Percentiles rank a stretch among this genome's conserved stretches.
These are phyloP conservation scores for Phorcus lineatus DNA, from an alignment of 2,888 invertebrate genomes.

Conservation along the genomic window DNA sequence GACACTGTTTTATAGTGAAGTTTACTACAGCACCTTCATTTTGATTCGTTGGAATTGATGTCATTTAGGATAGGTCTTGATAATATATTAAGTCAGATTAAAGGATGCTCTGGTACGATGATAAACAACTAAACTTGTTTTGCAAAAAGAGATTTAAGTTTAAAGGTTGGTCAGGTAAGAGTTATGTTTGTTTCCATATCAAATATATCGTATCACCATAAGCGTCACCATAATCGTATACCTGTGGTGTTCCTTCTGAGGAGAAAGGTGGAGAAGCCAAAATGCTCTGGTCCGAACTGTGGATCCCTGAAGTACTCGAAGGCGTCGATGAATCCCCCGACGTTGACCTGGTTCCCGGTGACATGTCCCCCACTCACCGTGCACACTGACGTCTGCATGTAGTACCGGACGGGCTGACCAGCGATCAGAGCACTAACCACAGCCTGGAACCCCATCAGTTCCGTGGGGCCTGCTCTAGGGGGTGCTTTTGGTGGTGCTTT, in stretches of 20 bases:
- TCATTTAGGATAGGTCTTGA: too few relatives aligned
- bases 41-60: too few relatives aligned
- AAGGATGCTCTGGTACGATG: too few relatives aligned
- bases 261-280: constrained; percentile 13
- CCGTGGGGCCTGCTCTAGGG: neutral
- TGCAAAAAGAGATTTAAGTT: too few relatives aligned
- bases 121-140: too few relatives aligned
- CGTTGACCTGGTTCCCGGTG: neutral
- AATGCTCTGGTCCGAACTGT: constrained; percentile 13
- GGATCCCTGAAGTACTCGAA: constrained; percentile 24
- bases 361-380: neutral
- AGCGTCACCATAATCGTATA: neutral
- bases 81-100: too few relatives aligned
- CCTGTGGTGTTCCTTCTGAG: neutral
- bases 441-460: neutral
- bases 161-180: too few relatives aligned
- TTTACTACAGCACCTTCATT: too few relatives aligned
- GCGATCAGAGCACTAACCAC: neutral
- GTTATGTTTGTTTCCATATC: too few relatives aligned
- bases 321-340: constrained; percentile 16
- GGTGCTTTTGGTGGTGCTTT: too few relatives aligned
- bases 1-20: too few relatives aligned
- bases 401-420: constrained; percentile 12
- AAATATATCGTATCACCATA: too few relatives aligned
- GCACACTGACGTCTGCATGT: neutral